Evolutionary conservation across 2,797 vertebrate genomes (phyloP).

Genomic region (Esox masquinongy): DNA sequence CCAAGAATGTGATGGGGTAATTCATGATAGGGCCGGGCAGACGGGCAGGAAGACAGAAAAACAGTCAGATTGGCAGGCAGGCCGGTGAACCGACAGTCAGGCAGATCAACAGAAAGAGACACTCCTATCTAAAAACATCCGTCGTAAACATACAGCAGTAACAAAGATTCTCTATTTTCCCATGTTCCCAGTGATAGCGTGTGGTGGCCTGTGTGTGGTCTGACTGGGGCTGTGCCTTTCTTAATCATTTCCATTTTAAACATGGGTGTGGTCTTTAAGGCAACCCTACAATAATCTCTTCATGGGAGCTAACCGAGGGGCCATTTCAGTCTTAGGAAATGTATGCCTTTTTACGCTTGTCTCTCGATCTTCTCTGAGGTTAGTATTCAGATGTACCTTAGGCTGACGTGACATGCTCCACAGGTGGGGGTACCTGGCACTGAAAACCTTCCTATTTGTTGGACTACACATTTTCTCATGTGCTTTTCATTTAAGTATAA

Average conservation of each 20-base stretch:
- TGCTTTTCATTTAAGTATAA: no score
- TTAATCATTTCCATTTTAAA: constrained; percentile 69
- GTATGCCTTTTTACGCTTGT: no score
- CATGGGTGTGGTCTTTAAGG: constrained; percentile 65
- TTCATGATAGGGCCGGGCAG: not conserved
- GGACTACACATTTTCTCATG: no score
- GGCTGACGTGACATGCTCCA: no score
- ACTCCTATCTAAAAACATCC: not conserved
- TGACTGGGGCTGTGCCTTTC: constrained; percentile 64
- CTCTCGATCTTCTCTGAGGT: no score
- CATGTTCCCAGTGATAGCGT: constrained; percentile 52
- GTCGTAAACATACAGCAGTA: not conserved
- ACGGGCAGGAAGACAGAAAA: not conserved
- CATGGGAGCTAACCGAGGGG: not conserved
- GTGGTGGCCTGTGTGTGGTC: constrained; percentile 73
- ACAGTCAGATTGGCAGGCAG: not conserved
- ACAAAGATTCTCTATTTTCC: constrained; percentile 13
- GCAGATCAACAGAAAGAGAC: not conserved
- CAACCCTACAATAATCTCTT: constrained; percentile 62
- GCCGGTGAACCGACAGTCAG: not conserved
- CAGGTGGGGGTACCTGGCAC: no score
- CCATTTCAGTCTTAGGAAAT: no score
- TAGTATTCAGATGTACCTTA: no score
- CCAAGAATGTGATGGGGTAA: not conserved
- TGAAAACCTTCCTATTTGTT: no score